Percentiles rank a stretch among this genome's conserved stretches.
Conservation (phyloP, 2,113 vertebrate genomes). For the Syngnathus floridae region DNA sequence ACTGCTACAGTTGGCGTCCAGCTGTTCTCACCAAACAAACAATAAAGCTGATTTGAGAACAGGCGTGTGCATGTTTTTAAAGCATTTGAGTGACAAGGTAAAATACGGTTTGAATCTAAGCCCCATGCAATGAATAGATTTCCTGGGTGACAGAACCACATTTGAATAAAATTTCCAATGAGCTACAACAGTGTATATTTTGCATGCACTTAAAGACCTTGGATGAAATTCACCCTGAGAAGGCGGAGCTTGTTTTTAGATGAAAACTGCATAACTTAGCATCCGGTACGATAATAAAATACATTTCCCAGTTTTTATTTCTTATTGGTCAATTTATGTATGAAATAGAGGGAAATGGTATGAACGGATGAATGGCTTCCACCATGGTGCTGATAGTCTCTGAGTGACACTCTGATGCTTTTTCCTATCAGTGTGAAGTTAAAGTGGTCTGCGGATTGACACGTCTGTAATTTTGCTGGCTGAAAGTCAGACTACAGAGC, state of each 20-base stretch:
- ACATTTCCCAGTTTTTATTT: not conserved
- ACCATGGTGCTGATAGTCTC: not conserved
- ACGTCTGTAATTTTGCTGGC: not conserved
- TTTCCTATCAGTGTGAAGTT: not conserved
- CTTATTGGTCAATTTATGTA: not conserved
- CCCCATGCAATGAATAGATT: constrained; percentile 46
- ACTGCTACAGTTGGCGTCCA: constrained; percentile 45
- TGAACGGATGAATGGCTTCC: not conserved
- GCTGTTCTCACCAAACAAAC: constrained; percentile 30
- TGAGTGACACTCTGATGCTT: not conserved
- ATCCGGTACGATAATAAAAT: not conserved
- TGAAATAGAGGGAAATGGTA: not conserved
- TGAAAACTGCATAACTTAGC: not conserved
- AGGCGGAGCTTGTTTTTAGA: not conserved
- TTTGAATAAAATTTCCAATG: constrained; percentile 45
- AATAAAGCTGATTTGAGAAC: constrained; percentile 29
- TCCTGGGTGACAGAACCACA: constrained; percentile 41
- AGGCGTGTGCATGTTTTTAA: not conserved
- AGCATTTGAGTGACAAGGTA: constrained; percentile 18
- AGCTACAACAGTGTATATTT: constrained; percentile 23
- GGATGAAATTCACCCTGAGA: constrained; percentile 6
- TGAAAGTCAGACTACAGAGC: not conserved
- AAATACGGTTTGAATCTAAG: constrained; percentile 20
- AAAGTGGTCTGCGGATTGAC: constrained; percentile 2
- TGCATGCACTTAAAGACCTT: constrained; percentile 10